phyloP scores from a whole-genome alignment of 1,140 invertebrate species.

The Pseudachorutes palmiensis region DNA sequence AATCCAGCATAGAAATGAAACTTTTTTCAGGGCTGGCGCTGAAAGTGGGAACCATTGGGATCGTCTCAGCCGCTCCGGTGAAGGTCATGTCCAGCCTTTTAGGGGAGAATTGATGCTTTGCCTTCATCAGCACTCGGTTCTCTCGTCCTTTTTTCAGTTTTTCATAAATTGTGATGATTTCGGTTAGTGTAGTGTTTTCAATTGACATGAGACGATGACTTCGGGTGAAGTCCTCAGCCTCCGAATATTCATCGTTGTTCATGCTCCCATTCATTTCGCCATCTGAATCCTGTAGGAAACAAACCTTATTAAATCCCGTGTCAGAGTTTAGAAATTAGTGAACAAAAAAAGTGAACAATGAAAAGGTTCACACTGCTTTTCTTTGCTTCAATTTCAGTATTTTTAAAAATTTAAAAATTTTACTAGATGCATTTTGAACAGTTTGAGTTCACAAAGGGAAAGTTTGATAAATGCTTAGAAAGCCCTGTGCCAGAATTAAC shows the following conservation, averaged over 20 bases:
- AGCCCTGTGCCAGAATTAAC: too few relatives aligned
- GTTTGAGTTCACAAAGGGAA: too few relatives aligned
- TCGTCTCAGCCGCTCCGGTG: neutral
- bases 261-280: too few relatives aligned
- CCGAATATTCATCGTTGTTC: too few relatives aligned
- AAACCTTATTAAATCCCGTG: too few relatives aligned
- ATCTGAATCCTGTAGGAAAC: too few relatives aligned
- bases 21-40: neutral
- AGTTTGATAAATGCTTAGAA: too few relatives aligned
- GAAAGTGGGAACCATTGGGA: constrained; percentile 4
- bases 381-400: neutral
- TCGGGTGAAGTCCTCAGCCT: too few relatives aligned
- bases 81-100: neutral
- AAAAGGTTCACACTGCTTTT: too few relatives aligned
- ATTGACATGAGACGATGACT: neutral
- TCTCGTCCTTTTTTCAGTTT: constrained; percentile 15
- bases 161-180: constrained; percentile 23
- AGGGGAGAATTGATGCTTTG: neutral
- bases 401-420: neutral
- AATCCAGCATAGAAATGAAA: constrained; percentile 3
- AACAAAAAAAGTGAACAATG: too few relatives aligned
- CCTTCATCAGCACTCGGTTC: neutral
- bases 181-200: constrained; percentile 14
- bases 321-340: too few relatives aligned
- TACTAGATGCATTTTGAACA: neutral